Evolutionary conservation across 2,797 vertebrate species (phyloP), one percentile per base, ranked within the genome.

Genomic region (Amphiprion clarkii): DNA sequence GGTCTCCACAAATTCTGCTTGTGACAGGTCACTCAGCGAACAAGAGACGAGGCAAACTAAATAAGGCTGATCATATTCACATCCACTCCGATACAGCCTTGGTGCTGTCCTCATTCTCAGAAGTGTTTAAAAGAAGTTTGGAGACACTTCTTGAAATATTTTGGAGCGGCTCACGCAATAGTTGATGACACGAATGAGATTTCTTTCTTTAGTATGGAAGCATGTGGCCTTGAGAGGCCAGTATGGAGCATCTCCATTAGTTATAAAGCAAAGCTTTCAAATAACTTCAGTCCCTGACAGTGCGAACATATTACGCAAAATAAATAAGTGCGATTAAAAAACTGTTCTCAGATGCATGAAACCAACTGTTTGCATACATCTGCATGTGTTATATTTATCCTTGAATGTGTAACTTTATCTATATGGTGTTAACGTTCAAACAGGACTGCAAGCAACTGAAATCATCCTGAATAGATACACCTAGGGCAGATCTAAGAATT

Each of bases 1-100:
- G 73, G 57, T 72, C 64, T 16, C 54, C 33, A 2, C 65, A 63
- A 25, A 54, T 67, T 44, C 67, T 29, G 9, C 10, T 13, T 31
- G 59, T 66, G 62, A 69, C 65, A 49, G 67, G 61, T 86, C 73
- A 76, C 65, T 55, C 25, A 2, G 51, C 51, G 49, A 84, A 36
- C 14, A 2, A 11, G 61, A 55, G 63, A 67, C 2, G 13, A 61
- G 60, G n/a, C 29, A 14, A 64, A 59, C 53, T 76, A 72, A 89
- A 85, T 54, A 52, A 60, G 72, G 68, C 61, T 56, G 62, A 79
- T 80, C 36, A n/a, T 65, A 78, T 78, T 73, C 71, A 63, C 51
- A 33, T 64, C 49, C 39, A 1, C 9, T 36, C 33, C 9, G 33
- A 8, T 36, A 72, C 3, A 2, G 49, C 31, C 39, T 33, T 10